Conservation (phyloP, 2,888 invertebrate genomes). For the Ophion ellenae region DNA sequence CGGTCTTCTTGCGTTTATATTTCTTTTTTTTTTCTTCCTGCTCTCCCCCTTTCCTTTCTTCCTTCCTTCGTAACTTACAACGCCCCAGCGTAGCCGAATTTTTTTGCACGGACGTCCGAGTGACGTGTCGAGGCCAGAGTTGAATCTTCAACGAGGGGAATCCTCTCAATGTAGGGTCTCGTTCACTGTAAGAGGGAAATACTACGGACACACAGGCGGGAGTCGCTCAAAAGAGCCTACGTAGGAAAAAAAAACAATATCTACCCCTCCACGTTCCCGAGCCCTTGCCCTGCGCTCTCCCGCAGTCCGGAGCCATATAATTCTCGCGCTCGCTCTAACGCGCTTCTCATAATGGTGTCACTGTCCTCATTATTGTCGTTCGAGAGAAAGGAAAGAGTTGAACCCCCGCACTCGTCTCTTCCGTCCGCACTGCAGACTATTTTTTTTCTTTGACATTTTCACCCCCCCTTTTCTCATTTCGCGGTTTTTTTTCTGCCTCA, state of each 20-base stretch:
- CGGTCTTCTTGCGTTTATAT: neutral
- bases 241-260: neutral
- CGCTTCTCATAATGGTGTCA: slow-evolving; percentile 58
- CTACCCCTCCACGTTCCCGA: neutral
- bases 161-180: slow-evolving; percentile 31
- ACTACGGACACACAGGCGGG: slow-evolving; percentile 16
- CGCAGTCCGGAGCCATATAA: slow-evolving; percentile 38
- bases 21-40: neutral
- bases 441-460: neutral
- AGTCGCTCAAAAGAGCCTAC: slow-evolving; percentile 23
- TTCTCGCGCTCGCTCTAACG: slow-evolving; percentile 47
- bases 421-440: slow-evolving; percentile 7
- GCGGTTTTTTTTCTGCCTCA: too few relatives aligned
- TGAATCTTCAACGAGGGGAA: slow-evolving; percentile 31
- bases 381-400: slow-evolving; percentile 43
- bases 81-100: too few relatives aligned
- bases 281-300: neutral
- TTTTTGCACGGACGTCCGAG: slow-evolving; percentile 15
- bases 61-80: neutral
- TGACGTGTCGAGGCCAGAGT: slow-evolving; percentile 10
- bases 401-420: slow-evolving; percentile 35
- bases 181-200: slow-evolving; percentile 26
- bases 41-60: neutral
- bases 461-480: neutral
- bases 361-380: slow-evolving; percentile 64